Base-by-base conservation (phyloP, 2,113 vertebrate genomes). In the Tenebrosternarchus preto region DNA sequence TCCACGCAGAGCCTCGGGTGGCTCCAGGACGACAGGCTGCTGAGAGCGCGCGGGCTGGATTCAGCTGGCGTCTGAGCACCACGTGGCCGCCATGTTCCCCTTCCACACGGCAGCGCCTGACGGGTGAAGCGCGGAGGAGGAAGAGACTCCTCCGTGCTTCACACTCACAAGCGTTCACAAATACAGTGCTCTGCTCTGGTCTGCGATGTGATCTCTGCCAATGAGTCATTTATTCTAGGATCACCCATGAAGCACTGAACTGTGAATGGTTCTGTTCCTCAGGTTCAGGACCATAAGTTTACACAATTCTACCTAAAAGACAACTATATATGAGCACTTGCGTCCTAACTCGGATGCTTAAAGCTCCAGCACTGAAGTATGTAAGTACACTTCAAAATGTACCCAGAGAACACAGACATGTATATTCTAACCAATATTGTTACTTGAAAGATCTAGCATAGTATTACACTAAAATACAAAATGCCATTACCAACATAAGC, bases 11-110 rank as follows among this genome's bases (percentile, higher is more conserved):
- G 68, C 20, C 20, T 12, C 39, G 4, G 36, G n/a, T 19, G 22
- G 63, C 63, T 67, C 33, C n/a, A 43, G 46, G 50, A 73, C 68
- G 67, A 57, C 31, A 59, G 39, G 55, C 22, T 20, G 22, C 53
- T 59, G 31, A 27, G 33, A 36, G 27, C 22, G 66, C 33, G 25
- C n/a, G 46, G n/a, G 50, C 25, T 43, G 61, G 59, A 68, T 55
- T 22, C 15, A 73, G 59, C 78, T n/a, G 60, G 20, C 22, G 29
- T 5, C 25, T 53, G 5, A 55, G 7, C 46, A 80, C 46, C 70
- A 73, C 7, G 22, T 57, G 70, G 15, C 19, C 24, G 16, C 57
- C 43, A 55, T 64, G 50, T 27, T 39, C 25, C 31, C n/a, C 43
- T 19, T 55, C 25, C 55, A 24, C 22, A 5, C n/a, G 1, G 19